Evolutionary conservation across 2,113 vertebrate genomes (phyloP), one percentile per base, ranked within the genome.

Genomic region (Dolichallabes microphthalmus): DNA sequence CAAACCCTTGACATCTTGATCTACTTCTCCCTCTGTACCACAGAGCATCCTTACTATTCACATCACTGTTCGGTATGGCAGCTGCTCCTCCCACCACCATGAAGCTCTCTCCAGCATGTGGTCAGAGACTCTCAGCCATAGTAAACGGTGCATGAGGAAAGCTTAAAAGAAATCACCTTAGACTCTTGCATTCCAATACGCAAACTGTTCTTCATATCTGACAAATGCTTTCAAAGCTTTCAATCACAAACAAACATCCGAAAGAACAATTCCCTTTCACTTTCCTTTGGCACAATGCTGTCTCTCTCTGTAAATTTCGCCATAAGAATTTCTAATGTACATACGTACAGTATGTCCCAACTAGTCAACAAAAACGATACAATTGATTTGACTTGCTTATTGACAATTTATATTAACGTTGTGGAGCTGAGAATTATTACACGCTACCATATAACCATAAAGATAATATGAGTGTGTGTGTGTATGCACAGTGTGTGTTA

Each of bases 401-500:
- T 73, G n/a, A 27, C 25, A 10, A 15, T 53, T 53, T 52, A 27
- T 76, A 75, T 53, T 53, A 9, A 76, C n/a, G 22, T 25, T 74
- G 1, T 14, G 25, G 45, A 75, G 45, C 27, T 75, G 32, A 75
- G 45, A 6, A 45, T 45, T 30, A 66, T 12, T 25, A 25, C 22
- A n/a, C 52, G 15, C 17, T 75, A 50, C 8, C 25, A 74, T 74
- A 25, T 25, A 52, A 27, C 45, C 73, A 55, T 76, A 57, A 30
- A 35, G 27, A 32, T 77, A 57, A 20, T 66, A 61, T 68, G 52
- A 69, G 52, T 84, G 69, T 12, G 25, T 52, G 82, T 53, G 27
- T n/a, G 32, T 27, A 50, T 22, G 53, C 35, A 52, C 12, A 78
- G 73, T 53, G 57, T 89, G 86, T 76, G 80, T 74, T 86, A 82